Evolutionary conservation across 2,113 vertebrate species (phyloP).

Genomic region (Oreotrochilus melanogaster): DNA sequence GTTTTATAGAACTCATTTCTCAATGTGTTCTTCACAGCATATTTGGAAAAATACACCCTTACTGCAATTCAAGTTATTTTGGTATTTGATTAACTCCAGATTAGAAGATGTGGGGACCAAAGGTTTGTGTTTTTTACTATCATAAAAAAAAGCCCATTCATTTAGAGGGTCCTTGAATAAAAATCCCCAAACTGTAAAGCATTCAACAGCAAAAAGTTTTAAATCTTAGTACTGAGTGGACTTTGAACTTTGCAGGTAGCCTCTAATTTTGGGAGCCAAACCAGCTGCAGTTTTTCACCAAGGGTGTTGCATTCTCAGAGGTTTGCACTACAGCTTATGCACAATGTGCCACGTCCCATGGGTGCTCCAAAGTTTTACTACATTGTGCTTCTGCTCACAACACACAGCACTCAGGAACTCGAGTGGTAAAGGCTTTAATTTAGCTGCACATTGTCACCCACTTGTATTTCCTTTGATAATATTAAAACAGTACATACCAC

Average conservation of each 20-base stretch:
- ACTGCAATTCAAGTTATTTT: background rate
- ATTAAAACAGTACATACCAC: background rate
- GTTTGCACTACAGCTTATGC: background rate
- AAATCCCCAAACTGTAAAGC: background rate
- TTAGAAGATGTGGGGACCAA: background rate
- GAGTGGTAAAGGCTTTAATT: background rate
- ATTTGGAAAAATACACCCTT: background rate
- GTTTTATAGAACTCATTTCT: background rate
- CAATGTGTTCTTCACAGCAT: background rate
- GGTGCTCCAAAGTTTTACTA: background rate
- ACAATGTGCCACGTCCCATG: accelerated
- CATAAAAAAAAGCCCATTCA: background rate
- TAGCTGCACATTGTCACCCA: slow-evolving; percentile 5
- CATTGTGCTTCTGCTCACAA: background rate
- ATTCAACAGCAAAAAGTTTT: background rate
- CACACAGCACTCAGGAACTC: background rate
- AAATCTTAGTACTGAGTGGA: background rate
- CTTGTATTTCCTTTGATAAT: slow-evolving; percentile 54
- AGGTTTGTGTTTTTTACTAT: background rate
- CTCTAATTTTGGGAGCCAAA: background rate
- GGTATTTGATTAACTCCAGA: background rate
- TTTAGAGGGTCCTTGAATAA: background rate
- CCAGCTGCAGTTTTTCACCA: background rate
- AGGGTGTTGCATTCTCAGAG: background rate
- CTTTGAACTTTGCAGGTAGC: background rate